These are phyloP conservation scores for Antechinus stuartii DNA, from an alignment of 2,113 vertebrate species.

Conservation along the genomic window DNA sequence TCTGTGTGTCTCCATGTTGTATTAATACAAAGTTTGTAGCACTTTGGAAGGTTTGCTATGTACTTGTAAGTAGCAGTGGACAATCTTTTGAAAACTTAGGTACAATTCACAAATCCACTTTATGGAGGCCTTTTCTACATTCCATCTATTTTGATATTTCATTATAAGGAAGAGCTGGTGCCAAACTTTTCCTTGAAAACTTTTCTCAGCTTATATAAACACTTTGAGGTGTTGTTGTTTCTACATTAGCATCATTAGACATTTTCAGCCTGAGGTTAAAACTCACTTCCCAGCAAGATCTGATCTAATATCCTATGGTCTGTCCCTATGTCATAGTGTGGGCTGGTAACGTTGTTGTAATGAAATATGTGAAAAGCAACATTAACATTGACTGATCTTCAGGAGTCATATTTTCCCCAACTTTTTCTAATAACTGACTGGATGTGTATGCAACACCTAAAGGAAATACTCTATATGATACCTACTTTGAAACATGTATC, in stretches of 20 bases:
- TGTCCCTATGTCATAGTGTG: not conserved
- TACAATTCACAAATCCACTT: not conserved
- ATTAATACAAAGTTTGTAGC: slow-evolving; percentile 27
- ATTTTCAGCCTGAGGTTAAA: slow-evolving; percentile 10
- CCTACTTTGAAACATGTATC: not conserved
- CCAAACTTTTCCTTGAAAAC: slow-evolving; percentile 8
- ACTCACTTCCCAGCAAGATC: slow-evolving; percentile 34
- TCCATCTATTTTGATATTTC: not conserved
- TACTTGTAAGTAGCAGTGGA: slow-evolving; percentile 19
- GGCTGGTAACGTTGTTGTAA: slow-evolving; percentile 10
- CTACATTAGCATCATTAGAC: slow-evolving; percentile 2
- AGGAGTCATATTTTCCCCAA: not conserved
- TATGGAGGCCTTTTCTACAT: not conserved
- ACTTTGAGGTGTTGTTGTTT: slow-evolving; percentile 18
- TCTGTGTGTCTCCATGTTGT: slow-evolving; percentile 17
- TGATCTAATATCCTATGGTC: not conserved
- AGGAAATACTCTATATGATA: not conserved
- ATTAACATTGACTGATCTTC: slow-evolving; percentile 11
- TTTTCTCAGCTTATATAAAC: slow-evolving; percentile 18
- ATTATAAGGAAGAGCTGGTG: slow-evolving; percentile 11
- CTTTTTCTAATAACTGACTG: not conserved
- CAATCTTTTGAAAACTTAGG: slow-evolving; percentile 47
- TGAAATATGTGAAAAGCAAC: not conserved
- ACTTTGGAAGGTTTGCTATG: slow-evolving; percentile 16
- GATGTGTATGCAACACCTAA: not conserved